Evolutionary conservation across 2,797 vertebrate species (phyloP).

Genomic region (Melanogrammus aeglefinus): DNA sequence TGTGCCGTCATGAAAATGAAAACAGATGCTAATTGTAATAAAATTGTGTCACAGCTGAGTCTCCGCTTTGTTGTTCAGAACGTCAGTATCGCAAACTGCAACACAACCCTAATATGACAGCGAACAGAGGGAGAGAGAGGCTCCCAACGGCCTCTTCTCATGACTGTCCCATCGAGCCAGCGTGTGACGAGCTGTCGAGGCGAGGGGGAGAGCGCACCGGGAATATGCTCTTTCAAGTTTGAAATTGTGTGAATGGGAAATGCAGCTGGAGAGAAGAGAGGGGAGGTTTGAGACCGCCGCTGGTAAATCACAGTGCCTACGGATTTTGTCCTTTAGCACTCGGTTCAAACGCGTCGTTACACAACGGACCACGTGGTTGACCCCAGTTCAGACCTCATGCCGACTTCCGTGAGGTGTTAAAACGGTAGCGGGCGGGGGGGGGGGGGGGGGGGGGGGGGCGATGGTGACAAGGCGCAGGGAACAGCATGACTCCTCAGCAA

Average conservation of each 20-base stretch:
- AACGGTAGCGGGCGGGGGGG: not conserved
- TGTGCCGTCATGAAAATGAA: not conserved
- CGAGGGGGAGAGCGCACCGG: not conserved
- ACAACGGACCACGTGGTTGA: not conserved
- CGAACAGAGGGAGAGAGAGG: not conserved
- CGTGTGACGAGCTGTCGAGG: not conserved
- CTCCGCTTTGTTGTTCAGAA: not conserved
- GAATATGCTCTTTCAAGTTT: not conserved
- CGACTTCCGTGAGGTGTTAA: not conserved
- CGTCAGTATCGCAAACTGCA: not conserved
- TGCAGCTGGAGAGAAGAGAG: not conserved
- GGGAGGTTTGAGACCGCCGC: not conserved
- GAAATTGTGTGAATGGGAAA: not conserved
- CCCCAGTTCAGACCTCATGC: not conserved
- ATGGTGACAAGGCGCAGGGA: not conserved
- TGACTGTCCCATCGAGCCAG: not conserved
- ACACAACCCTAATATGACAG: not conserved
- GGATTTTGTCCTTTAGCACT: not conserved
- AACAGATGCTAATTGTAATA: not conserved
- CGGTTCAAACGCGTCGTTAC: not conserved
- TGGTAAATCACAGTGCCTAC: not conserved
- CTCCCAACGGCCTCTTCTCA: not conserved
- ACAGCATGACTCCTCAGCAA: not conserved
- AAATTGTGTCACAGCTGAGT: not conserved
- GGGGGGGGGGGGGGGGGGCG: not conserved